Evolutionary conservation across 1,140 invertebrate species (phyloP).

Genomic region (Teleogryllus occipitalis): DNA sequence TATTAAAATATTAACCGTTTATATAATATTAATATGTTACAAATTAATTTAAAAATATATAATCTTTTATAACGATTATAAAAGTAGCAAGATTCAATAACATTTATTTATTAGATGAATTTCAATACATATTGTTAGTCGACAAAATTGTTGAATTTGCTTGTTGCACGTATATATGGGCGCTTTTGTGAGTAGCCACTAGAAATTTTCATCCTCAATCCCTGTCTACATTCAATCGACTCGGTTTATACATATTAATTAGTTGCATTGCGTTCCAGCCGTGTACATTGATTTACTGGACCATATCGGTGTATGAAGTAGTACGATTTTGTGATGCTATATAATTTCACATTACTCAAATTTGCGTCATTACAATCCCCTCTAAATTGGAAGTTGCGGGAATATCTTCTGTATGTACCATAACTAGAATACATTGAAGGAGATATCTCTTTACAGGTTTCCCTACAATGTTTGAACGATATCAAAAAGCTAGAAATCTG

Average conservation of each 20-base stretch:
- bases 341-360: background rate
- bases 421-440: too few relatives aligned
- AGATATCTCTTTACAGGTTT: too few relatives aligned
- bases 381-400: background rate
- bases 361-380: background rate
- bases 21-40: background rate
- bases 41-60: background rate
- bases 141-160: background rate
- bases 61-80: background rate
- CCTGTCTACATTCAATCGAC: background rate
- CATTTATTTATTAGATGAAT: background rate
- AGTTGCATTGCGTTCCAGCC: background rate
- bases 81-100: background rate
- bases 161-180: background rate
- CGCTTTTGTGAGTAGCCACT: background rate
- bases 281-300: background rate
- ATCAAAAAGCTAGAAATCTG: too few relatives aligned
- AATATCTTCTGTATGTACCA: background rate
- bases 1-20: too few relatives aligned
- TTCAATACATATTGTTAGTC: background rate
- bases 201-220: background rate
- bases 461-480: too few relatives aligned
- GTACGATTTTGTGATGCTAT: background rate
- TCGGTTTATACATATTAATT: background rate
- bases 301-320: background rate